A percentile compares a stretch with the other conserved stretches of the same genome.
Conservation (phyloP, 2,113 vertebrate genomes). For the Pholis gunnellus region DNA sequence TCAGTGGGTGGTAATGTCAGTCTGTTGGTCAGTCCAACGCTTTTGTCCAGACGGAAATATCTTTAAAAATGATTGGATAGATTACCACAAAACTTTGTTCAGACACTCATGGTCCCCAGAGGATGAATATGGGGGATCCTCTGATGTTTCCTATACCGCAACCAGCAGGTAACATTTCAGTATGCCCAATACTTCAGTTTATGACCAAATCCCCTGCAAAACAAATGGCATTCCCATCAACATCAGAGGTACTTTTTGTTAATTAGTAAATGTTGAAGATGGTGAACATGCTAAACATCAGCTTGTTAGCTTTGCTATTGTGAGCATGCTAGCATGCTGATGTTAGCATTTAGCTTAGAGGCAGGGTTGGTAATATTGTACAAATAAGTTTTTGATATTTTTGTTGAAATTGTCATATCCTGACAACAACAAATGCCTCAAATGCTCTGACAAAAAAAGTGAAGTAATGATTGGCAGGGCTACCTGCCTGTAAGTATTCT, state of each 20-base stretch:
- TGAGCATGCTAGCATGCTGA: not conserved
- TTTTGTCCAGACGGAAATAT: no score
- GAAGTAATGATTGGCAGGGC: no score
- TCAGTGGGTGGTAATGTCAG: not conserved
- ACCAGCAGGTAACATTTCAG: not conserved
- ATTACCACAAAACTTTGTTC: not conserved
- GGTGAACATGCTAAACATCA: no score
- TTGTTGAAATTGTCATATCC: not conserved
- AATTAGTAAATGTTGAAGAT: no score
- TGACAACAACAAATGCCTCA: no score
- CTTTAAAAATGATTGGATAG: not conserved
- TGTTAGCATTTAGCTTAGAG: not conserved
- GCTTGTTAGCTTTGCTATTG: not conserved
- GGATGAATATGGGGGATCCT: not conserved
- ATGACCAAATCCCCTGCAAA: no score
- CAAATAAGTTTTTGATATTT: not conserved
- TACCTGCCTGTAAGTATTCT: no score
- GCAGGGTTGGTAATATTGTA: not conserved
- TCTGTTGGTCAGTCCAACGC: not conserved
- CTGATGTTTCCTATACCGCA: not conserved
- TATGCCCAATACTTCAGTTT: not conserved
- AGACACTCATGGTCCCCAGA: not conserved
- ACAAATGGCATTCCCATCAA: no score
- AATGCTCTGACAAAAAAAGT: no score
- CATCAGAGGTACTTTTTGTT: no score